A percentile compares a stretch with the other conserved stretches of the same genome.
Conservation (phyloP, 2,113 vertebrate genomes). For the Astur gentilis region DNA sequence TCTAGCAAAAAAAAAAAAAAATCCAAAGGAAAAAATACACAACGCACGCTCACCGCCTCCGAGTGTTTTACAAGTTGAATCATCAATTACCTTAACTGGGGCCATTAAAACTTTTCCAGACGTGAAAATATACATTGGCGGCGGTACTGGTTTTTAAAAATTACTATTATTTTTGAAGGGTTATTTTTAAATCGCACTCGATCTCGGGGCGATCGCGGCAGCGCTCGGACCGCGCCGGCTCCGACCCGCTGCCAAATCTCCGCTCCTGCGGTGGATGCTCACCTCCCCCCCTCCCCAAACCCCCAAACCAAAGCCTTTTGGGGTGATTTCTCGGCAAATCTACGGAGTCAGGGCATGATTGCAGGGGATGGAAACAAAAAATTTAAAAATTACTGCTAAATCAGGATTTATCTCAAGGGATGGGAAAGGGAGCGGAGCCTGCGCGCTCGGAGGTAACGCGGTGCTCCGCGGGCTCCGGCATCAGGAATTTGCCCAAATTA, state of each 20-base stretch:
- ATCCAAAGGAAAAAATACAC: neutral
- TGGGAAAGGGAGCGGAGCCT: neutral
- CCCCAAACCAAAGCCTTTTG: rapidly evolving
- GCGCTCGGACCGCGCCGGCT: neutral
- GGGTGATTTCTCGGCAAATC: neutral
- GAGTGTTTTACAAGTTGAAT: neutral
- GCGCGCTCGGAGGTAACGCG: neutral
- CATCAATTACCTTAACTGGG: neutral
- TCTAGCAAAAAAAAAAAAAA: neutral
- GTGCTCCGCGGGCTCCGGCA: neutral
- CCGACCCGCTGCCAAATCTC: neutral
- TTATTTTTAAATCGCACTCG: neutral
- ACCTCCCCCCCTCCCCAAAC: neutral
- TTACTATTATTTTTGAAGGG: too few species aligned
- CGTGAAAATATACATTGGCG: neutral
- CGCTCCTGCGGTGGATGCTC: neutral
- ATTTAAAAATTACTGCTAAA: rapidly evolving
- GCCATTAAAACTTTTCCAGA: neutral
- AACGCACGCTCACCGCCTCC: neutral
- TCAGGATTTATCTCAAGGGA: neutral
- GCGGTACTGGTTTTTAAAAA: neutral
- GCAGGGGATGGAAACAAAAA: too few species aligned
- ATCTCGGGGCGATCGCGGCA: neutral
- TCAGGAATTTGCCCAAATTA: neutral
- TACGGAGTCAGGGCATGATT: too few species aligned